Evolutionary conservation across 2,888 invertebrate species (phyloP), one percentile per base, ranked within the genome.

Genomic region (Strigamia crassipes): DNA sequence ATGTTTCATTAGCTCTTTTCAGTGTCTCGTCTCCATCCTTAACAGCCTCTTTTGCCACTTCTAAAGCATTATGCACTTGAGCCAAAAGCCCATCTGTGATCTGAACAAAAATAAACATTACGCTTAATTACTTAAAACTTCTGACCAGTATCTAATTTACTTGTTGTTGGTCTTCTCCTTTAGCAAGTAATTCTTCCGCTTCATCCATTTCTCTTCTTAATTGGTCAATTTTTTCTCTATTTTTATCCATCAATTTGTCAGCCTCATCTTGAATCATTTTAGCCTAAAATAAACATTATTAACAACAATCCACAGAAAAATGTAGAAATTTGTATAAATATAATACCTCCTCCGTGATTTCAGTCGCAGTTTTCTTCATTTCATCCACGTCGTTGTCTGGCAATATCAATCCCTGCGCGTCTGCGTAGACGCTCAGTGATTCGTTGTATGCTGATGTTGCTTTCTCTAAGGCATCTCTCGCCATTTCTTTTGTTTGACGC

Each of bases 21-120:
- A 95, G 89, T 0, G 94, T 95, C 84, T 92, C 91, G 85, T 97
- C 95, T 2, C 96, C 96, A 81, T 93, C 91, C 82, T 92, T 91
- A 0, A 97, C 94, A 1, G 97, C 97, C 81, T 93, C 92, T 82
- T 92, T 92, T 0, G 97, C 97, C 85, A 92, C 92, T 5, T 91
- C 92, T 42, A 87, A 84, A 0, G 90, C 89, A 23, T 86, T 91
- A 86, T 95, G 94, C 9, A 96, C 92, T 83, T 94, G 93, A 0
- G 93, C 92, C 82, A 96, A 87, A 12, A 96, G 90, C 84, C 94
- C 93, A 85, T 94, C 94, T 1, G 95, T 91, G 82, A 92, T 91
- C 86, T 93, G 92, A n/a, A 73, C 13, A 79, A 82, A 79, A 34
- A 34, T 12, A 61, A 38, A 78, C 31, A 42, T 27, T 56, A 12